Evolutionary conservation across 2,888 invertebrate genomes (phyloP), one percentile per base, ranked within the genome.

Genomic region (Tetragonula carbonaria): DNA sequence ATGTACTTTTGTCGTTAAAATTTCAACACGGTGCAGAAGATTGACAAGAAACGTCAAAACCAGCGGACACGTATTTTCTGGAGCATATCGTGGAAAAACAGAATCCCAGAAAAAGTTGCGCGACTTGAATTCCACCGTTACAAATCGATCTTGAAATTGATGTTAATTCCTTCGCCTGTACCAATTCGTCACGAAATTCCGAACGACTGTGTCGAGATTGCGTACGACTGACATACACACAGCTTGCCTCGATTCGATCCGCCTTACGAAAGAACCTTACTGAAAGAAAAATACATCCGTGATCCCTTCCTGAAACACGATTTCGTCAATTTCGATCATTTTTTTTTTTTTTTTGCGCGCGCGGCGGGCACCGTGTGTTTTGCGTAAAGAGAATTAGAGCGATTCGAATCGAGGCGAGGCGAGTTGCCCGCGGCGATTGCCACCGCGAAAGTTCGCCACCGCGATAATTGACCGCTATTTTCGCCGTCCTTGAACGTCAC

Each of bases 341-440:
- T 33, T 51, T 63, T 33, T 33, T 33, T 28, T 28, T 28, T 23
- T 23, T 23, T 23, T 23, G 23, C 23, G 28, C 28, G 33, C 33
- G 1, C 21, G 14, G 6, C 21, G 6, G 18, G 13, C 2, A 53
- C 13, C 23, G 21, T 6, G 73, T 53, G 50, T 75, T 67, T 73
- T 13, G 55, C 66, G 63, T 28, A 67, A 45, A n/a, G 45, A 63
- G 73, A 87, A 86, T 76, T 68, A 62, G 72, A 74, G 53, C 82
- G 75, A 84, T 84, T 75, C 79, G 77, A 82, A 81, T 81, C 59
- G 75, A 80, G 74, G 45, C 62, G 33, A 33, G 33, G 72, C 28
- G 50, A 23, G 59, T 28, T 59, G 16, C 59, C 79, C 57, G 18
- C 53, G 66, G 28, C 28, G 50, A 38, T 45, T 45, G 66, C n/a